Evolutionary conservation across 2,888 invertebrate species (phyloP), one percentile per base, ranked within the genome.

Genomic region (Sarcophaga variegata): DNA sequence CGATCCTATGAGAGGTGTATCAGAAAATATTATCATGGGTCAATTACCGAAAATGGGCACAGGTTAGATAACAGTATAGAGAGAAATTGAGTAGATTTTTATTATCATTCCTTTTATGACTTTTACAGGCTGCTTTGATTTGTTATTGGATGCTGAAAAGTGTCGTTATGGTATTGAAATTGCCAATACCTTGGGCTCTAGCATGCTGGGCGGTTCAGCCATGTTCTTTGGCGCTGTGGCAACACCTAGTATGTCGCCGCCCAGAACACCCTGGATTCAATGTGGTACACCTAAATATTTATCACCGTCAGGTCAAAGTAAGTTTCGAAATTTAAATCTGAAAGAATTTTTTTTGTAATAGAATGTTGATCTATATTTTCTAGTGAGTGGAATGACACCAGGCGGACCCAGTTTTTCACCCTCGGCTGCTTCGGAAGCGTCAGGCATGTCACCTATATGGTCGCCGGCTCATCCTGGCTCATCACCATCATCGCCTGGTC

Each of bases 151-250:
- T 93, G 98, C 99, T 0, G 99, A 99, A 90, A 99, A 99, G 94
- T 99, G 99, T 94, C 99, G 99, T 94, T 96, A 96, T 91, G 99
- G 99, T 89, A 99, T 99, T 95, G 99, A 99, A 93, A 98, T 99
- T 92, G 97, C 98, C 4, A 95, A 95, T 92, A 95, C 95, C 10
- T 94, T 96, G 88, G 96, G 96, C 60, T 94, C 94, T 59, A 94
- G 94, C 49, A 93, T 94, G 90, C 92, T 95, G 88, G 96, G 95
- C 20, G 95, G 95, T 0, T 93, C 95, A 0, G 95, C 95, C 14
- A 95, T 95, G 88, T 96, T 96, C 60, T 96, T 96, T 91, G 95
- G 96, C 85, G 96, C 97, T 85, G 96, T 96, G 0, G 96, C 96
- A 0, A 97, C 97, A 2, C 97, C 98, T 0, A 97, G 97, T 63